Conservation (phyloP, 35 echinoderm and acorn worm genomes). For the Apostichopus parvimensis region DNA sequence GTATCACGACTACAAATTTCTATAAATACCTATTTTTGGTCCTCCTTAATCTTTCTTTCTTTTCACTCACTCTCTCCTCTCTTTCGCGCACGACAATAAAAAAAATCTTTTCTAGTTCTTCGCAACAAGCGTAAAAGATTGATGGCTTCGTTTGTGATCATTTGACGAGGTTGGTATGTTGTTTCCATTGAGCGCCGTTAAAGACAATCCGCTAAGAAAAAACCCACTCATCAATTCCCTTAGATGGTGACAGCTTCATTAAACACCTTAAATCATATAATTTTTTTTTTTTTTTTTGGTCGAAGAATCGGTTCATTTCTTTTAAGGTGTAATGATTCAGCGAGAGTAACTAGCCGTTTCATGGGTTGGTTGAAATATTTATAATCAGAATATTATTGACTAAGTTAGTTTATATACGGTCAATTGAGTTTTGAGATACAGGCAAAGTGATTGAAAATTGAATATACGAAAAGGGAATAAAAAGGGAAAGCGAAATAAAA, state of each 20-base stretch:
- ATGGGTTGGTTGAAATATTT: neutral
- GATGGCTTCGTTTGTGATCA: neutral
- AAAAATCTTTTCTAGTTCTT: too few relatives aligned
- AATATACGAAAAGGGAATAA: neutral
- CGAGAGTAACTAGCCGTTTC: neutral
- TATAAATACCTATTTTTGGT: neutral
- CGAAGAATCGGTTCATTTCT: neutral
- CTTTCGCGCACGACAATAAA: neutral
- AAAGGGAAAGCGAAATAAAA: too few relatives aligned
- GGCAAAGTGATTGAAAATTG: neutral
- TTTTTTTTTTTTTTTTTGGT: neutral
- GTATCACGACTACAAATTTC: neutral
- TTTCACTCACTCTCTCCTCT: neutral
- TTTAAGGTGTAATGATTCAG: neutral
- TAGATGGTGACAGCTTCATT: constrained; percentile 16
- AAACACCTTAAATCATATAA: constrained; percentile 38
- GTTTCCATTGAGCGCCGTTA: neutral
- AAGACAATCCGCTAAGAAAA: constrained; percentile 7
- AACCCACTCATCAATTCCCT: constrained; percentile 8
- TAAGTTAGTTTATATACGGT: neutral
- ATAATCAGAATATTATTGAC: neutral
- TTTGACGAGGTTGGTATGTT: neutral
- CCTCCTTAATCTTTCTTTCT: neutral
- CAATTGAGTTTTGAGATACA: neutral
- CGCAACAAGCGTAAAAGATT: neutral